phyloP scores from a whole-genome alignment of 2,888 invertebrate species.

The Catonia carolina region DNA sequence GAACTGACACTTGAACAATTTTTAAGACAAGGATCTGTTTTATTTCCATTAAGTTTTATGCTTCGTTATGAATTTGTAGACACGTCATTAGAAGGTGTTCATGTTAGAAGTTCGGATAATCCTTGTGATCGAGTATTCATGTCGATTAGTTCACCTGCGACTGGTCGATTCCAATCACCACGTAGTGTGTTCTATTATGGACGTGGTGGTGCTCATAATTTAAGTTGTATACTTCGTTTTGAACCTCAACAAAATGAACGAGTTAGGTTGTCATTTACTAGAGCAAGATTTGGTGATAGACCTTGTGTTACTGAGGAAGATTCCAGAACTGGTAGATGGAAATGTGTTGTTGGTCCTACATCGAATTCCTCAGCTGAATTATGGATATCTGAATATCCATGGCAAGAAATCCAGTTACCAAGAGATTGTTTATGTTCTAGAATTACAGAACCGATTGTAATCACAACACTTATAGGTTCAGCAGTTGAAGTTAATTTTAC shows the following conservation, averaged over 20 bases:
- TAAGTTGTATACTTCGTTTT: constrained; percentile 69
- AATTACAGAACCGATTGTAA: constrained; percentile 55
- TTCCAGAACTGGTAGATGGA: constrained; percentile 57
- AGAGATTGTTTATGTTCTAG: constrained; percentile 69
- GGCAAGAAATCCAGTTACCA: constrained; percentile 58
- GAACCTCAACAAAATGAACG: constrained; percentile 62
- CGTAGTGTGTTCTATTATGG: constrained; percentile 77
- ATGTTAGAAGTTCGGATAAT: constrained; percentile 51
- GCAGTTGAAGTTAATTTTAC: constrained; percentile 67
- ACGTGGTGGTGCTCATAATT: constrained; percentile 67
- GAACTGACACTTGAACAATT: constrained; percentile 70
- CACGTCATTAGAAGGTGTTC: constrained; percentile 58
- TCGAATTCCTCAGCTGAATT: constrained; percentile 50
- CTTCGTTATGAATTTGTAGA: constrained; percentile 80
- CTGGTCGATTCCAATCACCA: constrained; percentile 61
- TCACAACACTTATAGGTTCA: constrained; percentile 61
- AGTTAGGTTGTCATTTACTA: constrained; percentile 60
- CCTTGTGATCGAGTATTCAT: constrained; percentile 53
- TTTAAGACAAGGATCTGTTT: constrained; percentile 67
- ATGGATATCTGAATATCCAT: constrained; percentile 61
- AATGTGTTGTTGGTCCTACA: constrained; percentile 52
- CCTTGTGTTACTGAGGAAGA: constrained; percentile 60
- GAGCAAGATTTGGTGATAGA: constrained; percentile 56
- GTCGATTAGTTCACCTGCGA: constrained; percentile 34
- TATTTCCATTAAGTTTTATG: constrained; percentile 69